A percentile compares a stretch with the other conserved stretches of the same genome.
Conservation (phyloP, 2,113 vertebrate species). For the Acanthochromis polyacanthus region DNA sequence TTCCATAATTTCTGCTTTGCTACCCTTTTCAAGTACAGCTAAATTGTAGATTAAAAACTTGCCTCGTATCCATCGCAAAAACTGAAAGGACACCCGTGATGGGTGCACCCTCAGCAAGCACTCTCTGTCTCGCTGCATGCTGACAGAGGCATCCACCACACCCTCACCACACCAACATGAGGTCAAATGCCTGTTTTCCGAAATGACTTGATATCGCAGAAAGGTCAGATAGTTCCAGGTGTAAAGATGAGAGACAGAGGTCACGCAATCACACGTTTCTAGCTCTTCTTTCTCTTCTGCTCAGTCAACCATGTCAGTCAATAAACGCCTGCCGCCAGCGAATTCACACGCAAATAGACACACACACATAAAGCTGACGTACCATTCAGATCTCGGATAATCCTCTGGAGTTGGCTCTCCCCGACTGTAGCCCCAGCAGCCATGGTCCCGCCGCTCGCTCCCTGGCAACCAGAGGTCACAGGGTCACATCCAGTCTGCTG, state of each 20-base stretch:
- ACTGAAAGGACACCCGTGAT: conserved; percentile 69
- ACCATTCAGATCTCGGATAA: conserved; percentile 96
- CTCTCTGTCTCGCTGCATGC: conserved; percentile 67
- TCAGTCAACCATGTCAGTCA: conserved; percentile 41
- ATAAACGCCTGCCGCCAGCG: conserved; percentile 8
- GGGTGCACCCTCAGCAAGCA: conserved; percentile 53
- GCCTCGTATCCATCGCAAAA: conserved; percentile 78
- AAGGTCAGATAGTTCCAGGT: conserved; percentile 9
- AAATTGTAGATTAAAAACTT: conserved; percentile 45
- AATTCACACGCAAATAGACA: conserved; percentile 47
- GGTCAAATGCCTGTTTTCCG: conserved; percentile 14
- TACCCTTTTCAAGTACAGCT: background rate
- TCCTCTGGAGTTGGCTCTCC: conserved; percentile 94
- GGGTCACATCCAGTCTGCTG: conserved; percentile 78
- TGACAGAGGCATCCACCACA: conserved; percentile 45
- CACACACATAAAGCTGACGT: conserved; percentile 61
- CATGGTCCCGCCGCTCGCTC: conserved; percentile 83
- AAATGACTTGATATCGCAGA: conserved; percentile 3
- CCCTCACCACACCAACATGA: conserved; percentile 36
- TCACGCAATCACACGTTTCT: conserved; percentile 18
- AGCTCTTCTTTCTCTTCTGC: conserved; percentile 28
- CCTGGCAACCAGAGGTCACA: conserved; percentile 73
- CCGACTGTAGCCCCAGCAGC: conserved; percentile 81
- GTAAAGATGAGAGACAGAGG: background rate
- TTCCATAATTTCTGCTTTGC: background rate